Conservation (phyloP, 2,113 vertebrate genomes). For the Athene cunicularia region DNA sequence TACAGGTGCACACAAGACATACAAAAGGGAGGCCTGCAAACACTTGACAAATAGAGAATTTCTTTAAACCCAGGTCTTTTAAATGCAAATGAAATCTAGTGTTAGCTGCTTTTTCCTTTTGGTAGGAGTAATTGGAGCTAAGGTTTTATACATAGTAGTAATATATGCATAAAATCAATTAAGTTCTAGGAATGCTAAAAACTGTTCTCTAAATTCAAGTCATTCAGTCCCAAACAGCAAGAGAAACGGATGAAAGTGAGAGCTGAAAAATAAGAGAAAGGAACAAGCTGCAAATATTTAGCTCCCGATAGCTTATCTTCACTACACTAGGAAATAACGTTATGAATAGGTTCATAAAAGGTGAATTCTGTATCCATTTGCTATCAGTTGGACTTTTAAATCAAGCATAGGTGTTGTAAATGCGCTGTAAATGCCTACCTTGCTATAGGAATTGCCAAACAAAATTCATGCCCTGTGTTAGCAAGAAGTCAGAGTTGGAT, state of each 20-base stretch:
- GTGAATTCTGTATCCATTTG: background rate
- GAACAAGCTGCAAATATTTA: background rate
- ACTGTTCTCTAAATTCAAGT: background rate
- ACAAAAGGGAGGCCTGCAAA: background rate
- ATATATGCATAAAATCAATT: background rate
- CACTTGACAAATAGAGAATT: background rate
- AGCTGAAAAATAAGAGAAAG: background rate
- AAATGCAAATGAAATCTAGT: slow-evolving; percentile 33
- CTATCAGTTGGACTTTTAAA: background rate
- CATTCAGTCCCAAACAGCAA: background rate
- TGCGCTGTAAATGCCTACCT: background rate
- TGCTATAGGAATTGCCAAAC: background rate
- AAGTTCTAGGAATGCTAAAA: background rate
- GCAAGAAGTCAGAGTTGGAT: background rate
- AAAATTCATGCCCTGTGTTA: background rate
- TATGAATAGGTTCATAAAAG: background rate
- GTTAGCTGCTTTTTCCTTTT: background rate
- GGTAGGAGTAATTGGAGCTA: background rate
- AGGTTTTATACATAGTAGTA: background rate
- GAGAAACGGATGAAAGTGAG: background rate
- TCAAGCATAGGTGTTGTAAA: background rate
- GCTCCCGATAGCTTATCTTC: background rate
- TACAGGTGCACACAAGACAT: background rate
- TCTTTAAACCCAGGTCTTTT: slow-evolving; percentile 4
- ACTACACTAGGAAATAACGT: background rate